These are phyloP conservation scores for Cyclura pinguis DNA, from an alignment of 2,797 vertebrate genomes.

Conservation along the genomic window DNA sequence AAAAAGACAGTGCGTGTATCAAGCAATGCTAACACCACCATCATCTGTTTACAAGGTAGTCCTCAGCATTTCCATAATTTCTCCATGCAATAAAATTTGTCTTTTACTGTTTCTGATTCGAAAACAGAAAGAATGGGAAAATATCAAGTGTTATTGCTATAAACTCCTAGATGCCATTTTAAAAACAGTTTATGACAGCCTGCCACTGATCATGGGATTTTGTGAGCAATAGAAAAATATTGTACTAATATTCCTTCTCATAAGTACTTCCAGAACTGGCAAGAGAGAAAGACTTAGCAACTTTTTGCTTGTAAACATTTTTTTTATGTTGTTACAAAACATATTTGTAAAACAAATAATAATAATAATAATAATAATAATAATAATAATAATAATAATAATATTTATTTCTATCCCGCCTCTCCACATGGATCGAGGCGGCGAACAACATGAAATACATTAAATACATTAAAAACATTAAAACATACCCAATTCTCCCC, in stretches of 20 bases:
- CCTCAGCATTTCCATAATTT: conserved; percentile 56
- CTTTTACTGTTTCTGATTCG: conserved; percentile 15
- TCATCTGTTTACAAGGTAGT: conserved; percentile 45
- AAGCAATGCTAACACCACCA: conserved; percentile 32
- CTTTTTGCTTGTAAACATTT: conserved; percentile 43
- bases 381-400: no score
- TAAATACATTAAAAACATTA: no score
- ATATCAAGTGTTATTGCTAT: conserved; percentile 43
- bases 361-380: no score
- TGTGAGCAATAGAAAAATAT: conserved; percentile 45
- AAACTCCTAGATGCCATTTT: conserved; percentile 43
- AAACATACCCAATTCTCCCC: no score
- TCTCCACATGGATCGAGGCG: no score
- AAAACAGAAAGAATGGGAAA: conserved; percentile 40
- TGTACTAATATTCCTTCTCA: conserved; percentile 51
- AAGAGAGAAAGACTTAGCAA: conserved; percentile 17
- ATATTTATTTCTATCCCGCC: no score
- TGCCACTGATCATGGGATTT: conserved; percentile 51
- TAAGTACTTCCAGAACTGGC: conserved; percentile 34
- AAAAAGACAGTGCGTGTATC: conserved; percentile 28
- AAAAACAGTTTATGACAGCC: conserved; percentile 31
- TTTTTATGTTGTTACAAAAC: no score
- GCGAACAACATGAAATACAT: no score
- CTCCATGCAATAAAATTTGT: conserved; percentile 34
- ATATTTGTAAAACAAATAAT: no score